These are phyloP conservation scores for Odocoileus hemionus DNA, from an alignment of 2,113 vertebrate genomes.

Conservation along the genomic window DNA sequence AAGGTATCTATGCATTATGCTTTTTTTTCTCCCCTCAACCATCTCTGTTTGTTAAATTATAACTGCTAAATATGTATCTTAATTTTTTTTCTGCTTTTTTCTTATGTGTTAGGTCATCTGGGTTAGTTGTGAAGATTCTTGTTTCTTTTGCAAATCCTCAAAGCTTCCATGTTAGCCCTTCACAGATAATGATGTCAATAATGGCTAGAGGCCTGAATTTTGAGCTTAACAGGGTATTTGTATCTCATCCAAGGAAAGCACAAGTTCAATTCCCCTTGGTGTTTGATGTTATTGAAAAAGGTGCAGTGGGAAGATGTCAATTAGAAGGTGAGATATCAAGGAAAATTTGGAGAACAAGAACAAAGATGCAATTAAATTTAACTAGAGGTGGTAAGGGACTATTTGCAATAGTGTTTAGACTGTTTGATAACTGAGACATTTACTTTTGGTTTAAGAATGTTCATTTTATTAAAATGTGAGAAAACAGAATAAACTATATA, in stretches of 20 bases:
- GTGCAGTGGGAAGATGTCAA: background rate
- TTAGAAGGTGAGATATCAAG: background rate
- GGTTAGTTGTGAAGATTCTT: background rate
- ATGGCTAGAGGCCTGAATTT: background rate
- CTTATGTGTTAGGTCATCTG: background rate
- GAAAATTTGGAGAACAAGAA: background rate
- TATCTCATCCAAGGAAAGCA: background rate
- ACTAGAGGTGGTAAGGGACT: background rate
- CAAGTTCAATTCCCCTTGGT: background rate
- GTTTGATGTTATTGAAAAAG: background rate
- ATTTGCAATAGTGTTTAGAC: background rate
- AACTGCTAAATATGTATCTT: background rate
- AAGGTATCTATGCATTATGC: background rate
- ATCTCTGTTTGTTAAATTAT: background rate
- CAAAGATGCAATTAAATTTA: background rate
- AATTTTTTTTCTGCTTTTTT: background rate
- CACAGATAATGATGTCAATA: background rate
- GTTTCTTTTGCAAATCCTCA: background rate
- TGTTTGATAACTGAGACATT: background rate
- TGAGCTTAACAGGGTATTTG: background rate
- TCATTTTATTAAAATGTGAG: background rate
- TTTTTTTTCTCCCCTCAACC: fast-evolving
- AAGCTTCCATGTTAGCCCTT: background rate
- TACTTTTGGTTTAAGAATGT: background rate
- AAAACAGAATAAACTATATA: background rate